Conservation (phyloP, 2,888 invertebrate species). For the Sphecodes monilicornis region DNA sequence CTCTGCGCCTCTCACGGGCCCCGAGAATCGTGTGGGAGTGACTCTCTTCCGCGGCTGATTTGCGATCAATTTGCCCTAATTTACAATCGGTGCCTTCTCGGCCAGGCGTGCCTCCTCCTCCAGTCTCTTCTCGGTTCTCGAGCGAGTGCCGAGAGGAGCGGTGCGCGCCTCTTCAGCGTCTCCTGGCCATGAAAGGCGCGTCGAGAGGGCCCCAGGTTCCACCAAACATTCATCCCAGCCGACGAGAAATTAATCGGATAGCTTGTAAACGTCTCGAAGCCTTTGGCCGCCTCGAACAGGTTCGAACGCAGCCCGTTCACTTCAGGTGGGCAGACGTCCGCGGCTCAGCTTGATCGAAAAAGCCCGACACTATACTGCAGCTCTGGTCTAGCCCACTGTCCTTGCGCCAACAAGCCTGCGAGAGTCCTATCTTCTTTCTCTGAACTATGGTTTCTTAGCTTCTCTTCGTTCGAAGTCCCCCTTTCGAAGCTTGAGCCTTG, state of each 20-base stretch:
- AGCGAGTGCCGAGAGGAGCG: neutral
- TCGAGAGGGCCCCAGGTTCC: conserved; percentile 44
- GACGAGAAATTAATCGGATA: conserved; percentile 58
- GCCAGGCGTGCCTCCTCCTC: conserved; percentile 13
- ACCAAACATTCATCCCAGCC: conserved; percentile 44
- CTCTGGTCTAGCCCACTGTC: neutral
- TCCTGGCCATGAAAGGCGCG: conserved; percentile 51
- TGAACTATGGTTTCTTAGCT: no score
- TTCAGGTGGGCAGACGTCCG: conserved; percentile 7
- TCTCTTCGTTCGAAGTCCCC: no score
- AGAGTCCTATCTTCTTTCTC: neutral
- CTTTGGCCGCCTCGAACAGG: conserved; percentile 27
- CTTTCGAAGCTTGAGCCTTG: no score
- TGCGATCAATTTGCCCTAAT: conserved; percentile 84
- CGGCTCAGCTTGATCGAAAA: neutral
- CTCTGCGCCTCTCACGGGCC: conserved; percentile 28
- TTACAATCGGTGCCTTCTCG: conserved; percentile 78
- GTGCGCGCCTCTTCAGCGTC: conserved; percentile 31
- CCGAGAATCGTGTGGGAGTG: conserved; percentile 64
- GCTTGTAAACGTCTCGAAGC: conserved; percentile 50
- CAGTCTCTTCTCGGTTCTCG: neutral
- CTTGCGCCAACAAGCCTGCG: neutral
- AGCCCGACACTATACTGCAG: neutral
- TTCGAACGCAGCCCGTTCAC: neutral
- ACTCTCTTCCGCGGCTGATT: conserved; percentile 76